Evolutionary conservation across 1,140 invertebrate genomes (phyloP), one percentile per base, ranked within the genome.

Genomic region (Tetragonula clypearis): DNA sequence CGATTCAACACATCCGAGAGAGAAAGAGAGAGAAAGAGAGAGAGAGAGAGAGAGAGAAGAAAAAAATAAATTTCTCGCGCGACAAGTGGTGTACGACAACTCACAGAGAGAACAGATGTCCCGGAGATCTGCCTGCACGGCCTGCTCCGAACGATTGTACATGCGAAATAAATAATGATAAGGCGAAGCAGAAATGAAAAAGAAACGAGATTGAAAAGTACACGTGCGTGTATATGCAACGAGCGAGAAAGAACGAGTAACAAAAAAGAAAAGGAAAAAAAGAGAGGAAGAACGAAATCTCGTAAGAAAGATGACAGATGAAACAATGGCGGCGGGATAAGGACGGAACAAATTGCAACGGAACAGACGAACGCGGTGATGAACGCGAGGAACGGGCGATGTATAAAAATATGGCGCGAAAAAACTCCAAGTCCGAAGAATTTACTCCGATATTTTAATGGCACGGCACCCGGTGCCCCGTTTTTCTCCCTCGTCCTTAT

Each of bases 401-500:
- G 55, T 53, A 56, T 79, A 87, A 87, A 88, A 90, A 90, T 90
- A 60, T 69, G 53, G 15, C 65, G 26, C 69, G 56, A 79, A 30
- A 55, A 26, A 66, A 62, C 30, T 30, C 66, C 21, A 56, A 60
- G 55, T 15, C 55, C 55, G 21, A 41, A 69, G 58, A 75, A 68
- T 68, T 75, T 49, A 62, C n/a, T 56, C 35, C 35, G 73, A 74
- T 80, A 82, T 78, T 74, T 58, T 75, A 73, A 74, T 62, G 53
- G 23, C 53, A 49, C 26, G n/a, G 55, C 56, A 68, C 26, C 71
- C 35, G 41, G 19, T n/a, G 30, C 41, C 55, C n/a, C n/a, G 30
- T 69, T 62, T 79, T 30, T 62, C 65, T 41, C 65, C 65, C 17
- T 21, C 6, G 23, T 21, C 56, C 19, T 72, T 68, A n/a, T 69